Conservation (phyloP, 1,140 invertebrate species). For the Zophobas morio region DNA sequence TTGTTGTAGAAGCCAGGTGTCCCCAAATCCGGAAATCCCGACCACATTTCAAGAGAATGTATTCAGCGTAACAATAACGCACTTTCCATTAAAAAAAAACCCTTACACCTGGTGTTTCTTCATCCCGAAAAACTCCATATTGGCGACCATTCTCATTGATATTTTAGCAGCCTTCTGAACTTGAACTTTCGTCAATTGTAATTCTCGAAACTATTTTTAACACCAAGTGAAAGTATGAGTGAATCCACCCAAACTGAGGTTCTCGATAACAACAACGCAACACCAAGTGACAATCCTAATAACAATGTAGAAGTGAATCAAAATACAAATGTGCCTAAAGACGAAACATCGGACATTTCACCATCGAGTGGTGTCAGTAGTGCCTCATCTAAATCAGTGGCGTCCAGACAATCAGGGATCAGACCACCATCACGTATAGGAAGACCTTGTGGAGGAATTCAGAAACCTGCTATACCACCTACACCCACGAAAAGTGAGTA, state of each 20-base stretch:
- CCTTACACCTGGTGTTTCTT: no score
- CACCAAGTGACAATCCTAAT: conserved; percentile 24
- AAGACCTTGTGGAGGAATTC: conserved; percentile 71
- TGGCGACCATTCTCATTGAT: no score
- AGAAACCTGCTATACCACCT: conserved; percentile 73
- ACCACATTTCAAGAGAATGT: no score
- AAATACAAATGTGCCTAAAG: conserved; percentile 34
- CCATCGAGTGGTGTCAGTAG: conserved; percentile 59
- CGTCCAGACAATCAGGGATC: conserved; percentile 69
- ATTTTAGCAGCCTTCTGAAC: neutral
- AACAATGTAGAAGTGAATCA: conserved; percentile 25
- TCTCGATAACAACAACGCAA: conserved; percentile 31
- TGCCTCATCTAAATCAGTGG: conserved; percentile 56
- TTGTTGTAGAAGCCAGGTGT: no score
- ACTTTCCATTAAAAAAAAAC: neutral
- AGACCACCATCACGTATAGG: conserved; percentile 76
- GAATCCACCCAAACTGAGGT: neutral
- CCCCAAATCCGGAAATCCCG: no score
- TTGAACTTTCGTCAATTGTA: neutral
- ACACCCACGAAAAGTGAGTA: conserved; percentile 72
- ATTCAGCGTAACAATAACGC: no score
- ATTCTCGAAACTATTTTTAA: neutral
- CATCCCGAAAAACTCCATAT: no score
- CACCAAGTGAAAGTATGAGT: conserved; percentile 15
- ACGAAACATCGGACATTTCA: conserved; percentile 20